Percentiles rank a stretch among this genome's conserved stretches.
phyloP scores from a whole-genome alignment of 2,113 vertebrate species.

The Chloropsis cyanopogon region DNA sequence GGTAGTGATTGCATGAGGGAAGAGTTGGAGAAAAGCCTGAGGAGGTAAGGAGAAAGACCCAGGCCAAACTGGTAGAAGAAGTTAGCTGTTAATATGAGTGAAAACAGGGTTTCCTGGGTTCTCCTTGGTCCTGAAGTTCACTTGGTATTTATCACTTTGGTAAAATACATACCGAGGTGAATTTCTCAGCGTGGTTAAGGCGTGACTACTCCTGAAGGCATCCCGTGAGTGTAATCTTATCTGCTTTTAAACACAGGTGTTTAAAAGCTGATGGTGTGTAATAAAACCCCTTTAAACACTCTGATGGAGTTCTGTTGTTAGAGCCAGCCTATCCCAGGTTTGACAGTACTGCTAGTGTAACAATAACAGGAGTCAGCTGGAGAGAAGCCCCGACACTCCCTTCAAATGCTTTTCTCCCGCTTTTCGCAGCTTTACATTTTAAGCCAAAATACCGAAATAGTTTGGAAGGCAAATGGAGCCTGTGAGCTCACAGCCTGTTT shows the following conservation, averaged over 20 bases:
- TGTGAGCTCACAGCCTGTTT: slow-evolving; percentile 13
- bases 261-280: not conserved
- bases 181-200: not conserved
- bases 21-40: not conserved
- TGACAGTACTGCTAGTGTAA: not conserved
- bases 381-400: not conserved
- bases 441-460: not conserved
- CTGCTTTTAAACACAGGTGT: not conserved
- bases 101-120: not conserved
- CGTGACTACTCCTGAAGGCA: not conserved
- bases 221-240: not conserved
- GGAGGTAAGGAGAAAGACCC: not conserved
- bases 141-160: not conserved
- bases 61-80: not conserved
- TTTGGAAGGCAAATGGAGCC: not conserved
- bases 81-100: not conserved
- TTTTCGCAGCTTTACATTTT: not conserved
- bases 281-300: not conserved
- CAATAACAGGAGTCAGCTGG: not conserved
- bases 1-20: not conserved
- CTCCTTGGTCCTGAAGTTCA: not conserved
- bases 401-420: rapidly evolving
- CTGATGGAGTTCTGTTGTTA: not conserved
- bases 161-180: not conserved
- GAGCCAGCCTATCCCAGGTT: not conserved